phyloP scores from a whole-genome alignment of 2,113 vertebrate genomes.

The Esox niger region DNA sequence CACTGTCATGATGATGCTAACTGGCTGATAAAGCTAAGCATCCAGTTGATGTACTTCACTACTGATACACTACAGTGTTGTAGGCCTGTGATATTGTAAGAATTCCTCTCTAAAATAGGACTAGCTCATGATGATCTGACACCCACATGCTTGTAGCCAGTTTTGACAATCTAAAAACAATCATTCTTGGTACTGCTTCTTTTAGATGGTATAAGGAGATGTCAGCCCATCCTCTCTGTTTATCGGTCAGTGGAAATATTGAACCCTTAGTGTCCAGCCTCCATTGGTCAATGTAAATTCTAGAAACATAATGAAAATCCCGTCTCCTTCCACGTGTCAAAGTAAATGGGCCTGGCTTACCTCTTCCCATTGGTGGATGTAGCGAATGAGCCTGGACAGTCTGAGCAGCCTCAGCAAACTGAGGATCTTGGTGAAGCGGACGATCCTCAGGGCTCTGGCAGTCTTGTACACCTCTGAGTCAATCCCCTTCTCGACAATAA shows the following conservation, averaged over 20 bases:
- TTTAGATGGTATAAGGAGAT: not conserved
- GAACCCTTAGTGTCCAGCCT: no score
- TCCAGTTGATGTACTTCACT: not conserved
- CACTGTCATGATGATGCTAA: not conserved
- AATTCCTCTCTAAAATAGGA: not conserved
- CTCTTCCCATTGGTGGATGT: constrained; percentile 98
- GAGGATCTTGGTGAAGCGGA: constrained; percentile 96
- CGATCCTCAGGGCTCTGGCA: constrained; percentile 89
- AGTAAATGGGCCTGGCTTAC: constrained; percentile 53
- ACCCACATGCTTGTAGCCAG: not conserved
- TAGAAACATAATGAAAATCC: not conserved
- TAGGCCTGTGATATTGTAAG: not conserved
- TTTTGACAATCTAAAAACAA: not conserved
- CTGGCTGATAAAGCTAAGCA: not conserved
- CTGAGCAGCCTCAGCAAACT: constrained; percentile 87
- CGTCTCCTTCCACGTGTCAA: not conserved
- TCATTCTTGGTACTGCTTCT: not conserved
- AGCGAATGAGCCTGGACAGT: constrained; percentile 91
- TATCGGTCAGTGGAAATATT: not conserved
- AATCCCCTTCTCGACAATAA: constrained; percentile 97
- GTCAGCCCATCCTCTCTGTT: not conserved
- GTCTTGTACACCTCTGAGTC: constrained; percentile 98
- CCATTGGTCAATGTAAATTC: no score
- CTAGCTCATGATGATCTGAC: not conserved
- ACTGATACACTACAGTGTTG: not conserved